Conservation (phyloP, 1,140 invertebrate species). For the Scaptomyza graminum region DNA sequence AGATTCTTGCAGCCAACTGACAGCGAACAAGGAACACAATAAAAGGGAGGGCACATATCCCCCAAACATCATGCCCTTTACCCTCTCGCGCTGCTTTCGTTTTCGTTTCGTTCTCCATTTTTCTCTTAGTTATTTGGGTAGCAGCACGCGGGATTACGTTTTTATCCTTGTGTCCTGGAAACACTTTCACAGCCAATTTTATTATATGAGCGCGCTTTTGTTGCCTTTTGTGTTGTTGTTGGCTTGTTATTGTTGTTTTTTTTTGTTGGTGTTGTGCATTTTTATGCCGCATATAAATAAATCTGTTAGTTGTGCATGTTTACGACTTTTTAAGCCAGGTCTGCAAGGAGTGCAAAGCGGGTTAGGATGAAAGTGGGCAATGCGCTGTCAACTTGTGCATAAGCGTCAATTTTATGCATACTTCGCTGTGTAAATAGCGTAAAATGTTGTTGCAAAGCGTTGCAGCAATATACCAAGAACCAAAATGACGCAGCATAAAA, state of each 20-base stretch:
- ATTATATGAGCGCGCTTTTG: constrained; percentile 71
- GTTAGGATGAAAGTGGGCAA: neutral
- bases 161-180: constrained; percentile 75
- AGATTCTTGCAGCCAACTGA: constrained; percentile 74
- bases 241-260: constrained; percentile 22
- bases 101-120: constrained; percentile 47
- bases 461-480: constrained; percentile 39
- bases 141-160: constrained; percentile 74
- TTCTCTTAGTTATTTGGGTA: constrained; percentile 78
- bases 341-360: neutral
- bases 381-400: constrained; percentile 66
- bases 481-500: constrained; percentile 35
- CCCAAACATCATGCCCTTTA: neutral
- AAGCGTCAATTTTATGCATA: constrained; percentile 80
- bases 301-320: constrained; percentile 83
- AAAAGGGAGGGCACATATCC: constrained; percentile 45
- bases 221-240: constrained; percentile 53
- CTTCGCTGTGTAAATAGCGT: constrained; percentile 81
- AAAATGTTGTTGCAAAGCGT: constrained; percentile 69
- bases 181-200: constrained; percentile 82
- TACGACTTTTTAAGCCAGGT: constrained; percentile 76
- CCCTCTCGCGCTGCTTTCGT: constrained; percentile 14
- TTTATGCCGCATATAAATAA: constrained; percentile 82
- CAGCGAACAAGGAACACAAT: constrained; percentile 37
- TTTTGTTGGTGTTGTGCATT: constrained; percentile 65